Conservation (phyloP, 1,140 invertebrate genomes). For the Brachionus angularis region DNA sequence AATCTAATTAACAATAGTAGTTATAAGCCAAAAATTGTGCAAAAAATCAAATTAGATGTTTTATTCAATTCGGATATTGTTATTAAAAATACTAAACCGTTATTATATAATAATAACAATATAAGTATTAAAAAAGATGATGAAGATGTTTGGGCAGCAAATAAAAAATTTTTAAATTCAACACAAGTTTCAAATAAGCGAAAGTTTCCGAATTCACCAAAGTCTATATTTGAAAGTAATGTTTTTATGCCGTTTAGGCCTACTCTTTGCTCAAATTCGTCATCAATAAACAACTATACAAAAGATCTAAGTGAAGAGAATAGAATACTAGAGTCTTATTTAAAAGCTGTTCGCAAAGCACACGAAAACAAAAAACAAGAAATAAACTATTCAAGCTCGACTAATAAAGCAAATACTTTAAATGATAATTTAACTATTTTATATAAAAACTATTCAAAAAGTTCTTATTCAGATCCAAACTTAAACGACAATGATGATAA, state of each 20-base stretch:
- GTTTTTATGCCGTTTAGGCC: background rate
- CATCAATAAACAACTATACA: background rate
- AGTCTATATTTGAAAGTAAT: too few species aligned
- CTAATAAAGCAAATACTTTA: too few species aligned
- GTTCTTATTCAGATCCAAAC: background rate
- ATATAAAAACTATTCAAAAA: conserved; percentile 25
- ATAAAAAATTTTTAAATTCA: too few species aligned
- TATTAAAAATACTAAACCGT: background rate
- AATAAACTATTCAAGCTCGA: background rate
- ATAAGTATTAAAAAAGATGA: background rate
- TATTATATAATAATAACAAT: too few species aligned
- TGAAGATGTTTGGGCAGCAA: background rate
- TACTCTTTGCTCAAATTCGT: background rate
- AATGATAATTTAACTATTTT: conserved; percentile 32
- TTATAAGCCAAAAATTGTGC: background rate
- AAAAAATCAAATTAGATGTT: conserved; percentile 41
- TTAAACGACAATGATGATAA: background rate
- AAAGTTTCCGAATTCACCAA: too few species aligned
- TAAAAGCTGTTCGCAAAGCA: background rate
- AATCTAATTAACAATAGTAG: background rate
- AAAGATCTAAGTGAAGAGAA: conserved; percentile 11
- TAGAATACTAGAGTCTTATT: conserved; percentile 8
- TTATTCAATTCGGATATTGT: conserved; percentile 24
- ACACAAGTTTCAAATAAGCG: background rate
- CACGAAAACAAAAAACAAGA: conserved; percentile 28